These are phyloP conservation scores for Diaperis boleti DNA, from an alignment of 2,888 invertebrate genomes.

Conservation along the genomic window DNA sequence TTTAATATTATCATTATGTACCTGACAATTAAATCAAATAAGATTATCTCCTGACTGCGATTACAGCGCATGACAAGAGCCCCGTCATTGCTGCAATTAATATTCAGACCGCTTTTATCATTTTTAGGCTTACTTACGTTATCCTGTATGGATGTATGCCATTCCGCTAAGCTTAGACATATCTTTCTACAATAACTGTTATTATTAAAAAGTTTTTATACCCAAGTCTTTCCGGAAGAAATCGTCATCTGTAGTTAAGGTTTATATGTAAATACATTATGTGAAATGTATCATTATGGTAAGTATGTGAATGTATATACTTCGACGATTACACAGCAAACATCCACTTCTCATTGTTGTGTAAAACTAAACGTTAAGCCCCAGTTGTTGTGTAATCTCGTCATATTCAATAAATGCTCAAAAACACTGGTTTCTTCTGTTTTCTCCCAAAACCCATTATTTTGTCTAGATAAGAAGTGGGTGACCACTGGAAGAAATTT, in stretches of 20 bases:
- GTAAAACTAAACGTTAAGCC: constrained; percentile 24
- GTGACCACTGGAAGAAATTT: no score
- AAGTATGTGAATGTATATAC: constrained; percentile 27
- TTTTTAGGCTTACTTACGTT: constrained; percentile 32
- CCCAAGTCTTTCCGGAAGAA: constrained; percentile 36
- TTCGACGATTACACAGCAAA: constrained; percentile 35
- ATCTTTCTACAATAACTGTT: constrained; percentile 36
- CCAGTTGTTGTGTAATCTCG: constrained; percentile 38
- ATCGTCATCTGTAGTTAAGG: constrained; percentile 30
- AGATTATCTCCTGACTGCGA: constrained; percentile 18
- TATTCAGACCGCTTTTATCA: constrained; percentile 27
- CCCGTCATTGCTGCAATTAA: constrained; percentile 37
- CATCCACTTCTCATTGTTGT: constrained; percentile 17
- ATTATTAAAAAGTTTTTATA: constrained; percentile 38
- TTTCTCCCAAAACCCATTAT: constrained; percentile 12
- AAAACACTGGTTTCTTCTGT: constrained; percentile 16
- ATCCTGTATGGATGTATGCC: constrained; percentile 30
- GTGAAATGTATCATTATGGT: constrained; percentile 25
- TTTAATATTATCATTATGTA: constrained; percentile 66
- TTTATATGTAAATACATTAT: constrained; percentile 33
- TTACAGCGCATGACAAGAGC: constrained; percentile 37
- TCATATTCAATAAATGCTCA: constrained; percentile 34
- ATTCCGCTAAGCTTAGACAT: constrained; percentile 40
- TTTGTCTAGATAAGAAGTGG: no score
- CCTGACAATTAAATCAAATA: constrained; percentile 45